Evolutionary conservation across 1,140 invertebrate species (phyloP), one percentile per base, ranked within the genome.

Genomic region (Sinella curviseta): DNA sequence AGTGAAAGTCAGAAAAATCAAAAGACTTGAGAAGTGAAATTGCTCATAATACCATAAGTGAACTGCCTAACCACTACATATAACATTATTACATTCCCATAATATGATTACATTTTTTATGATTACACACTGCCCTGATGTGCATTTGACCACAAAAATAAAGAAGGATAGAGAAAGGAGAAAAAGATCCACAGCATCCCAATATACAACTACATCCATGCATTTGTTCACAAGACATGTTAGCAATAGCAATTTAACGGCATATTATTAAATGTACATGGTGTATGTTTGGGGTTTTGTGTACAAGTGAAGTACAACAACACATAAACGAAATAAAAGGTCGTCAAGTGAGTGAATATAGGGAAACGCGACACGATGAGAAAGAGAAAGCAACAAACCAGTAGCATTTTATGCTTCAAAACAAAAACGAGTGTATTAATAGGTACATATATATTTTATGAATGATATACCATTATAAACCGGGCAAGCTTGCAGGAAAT

Each of bases 261-360:
- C 12, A 24, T 60, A 60, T 60, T 60, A 60, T 60, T 60, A 60
- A 60, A 60, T 60, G 24, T 48, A 17, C 24, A 24, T n/a, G 55
- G 24, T 24, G n/a, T n/a, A n/a, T n/a, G n/a, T n/a, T n/a, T n/a
- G n/a, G n/a, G n/a, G n/a, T n/a, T n/a, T n/a, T n/a, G n/a, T 60
- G 55, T 24, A 60, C 55, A 14, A 14, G 55, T 26, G 24, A 60
- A 60, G n/a, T n/a, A 60, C 3, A 14, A 60, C 24, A 3, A 60
- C 24, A 26, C 55, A 60, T n/a, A 60, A 60, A 60, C 55, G 55
- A 60, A 60, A 60, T 60, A n/a, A 60, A 14, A 60, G 55, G 55
- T 60, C 55, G 55, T 60, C 55, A n/a, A 14, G 8, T 26, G 55
- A 60, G n/a, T 60, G 14, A 60, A 60, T 60, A 60, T 17, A 24